Base-by-base conservation (phyloP, 2,113 vertebrate species). In the Nycticebus coucang region DNA sequence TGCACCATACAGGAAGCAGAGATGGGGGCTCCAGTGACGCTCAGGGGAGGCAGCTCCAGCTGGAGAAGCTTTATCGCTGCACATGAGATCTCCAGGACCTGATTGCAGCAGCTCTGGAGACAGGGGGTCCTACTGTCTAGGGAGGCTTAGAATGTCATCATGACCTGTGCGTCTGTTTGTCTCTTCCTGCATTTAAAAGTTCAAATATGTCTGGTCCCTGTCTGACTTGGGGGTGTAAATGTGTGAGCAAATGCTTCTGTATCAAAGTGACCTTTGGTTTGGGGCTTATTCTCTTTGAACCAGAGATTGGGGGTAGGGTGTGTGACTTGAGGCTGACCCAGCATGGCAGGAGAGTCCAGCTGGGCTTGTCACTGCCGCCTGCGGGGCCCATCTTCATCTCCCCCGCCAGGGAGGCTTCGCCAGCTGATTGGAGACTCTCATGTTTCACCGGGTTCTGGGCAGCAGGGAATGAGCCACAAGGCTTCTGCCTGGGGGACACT, bases 401-500 rank as follows among this genome's bases (percentile, higher is more conserved):
- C 57, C 24, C 45, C 50, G 33, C 53, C 66, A 10, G 7, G 22
- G 37, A 72, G 75, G 75, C 21, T 21, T 84, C 7, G 0, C 1
- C 0, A 4, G 68, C 21, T 19, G 4, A n/a, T 59, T 17, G 5
- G 50, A 1, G 3, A 28, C 30, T 53, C 35, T 57, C 35, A 24
- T 1, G 33, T 35, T 14, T 66, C 1, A 0, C 64, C 3, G 17
- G 60, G 2, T 35, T 28, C 60, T 9, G n/a, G 55, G 37, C 81
- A 24, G 3, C 8, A 18, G 57, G 80, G 3, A 15, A 8, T 0
- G 4, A 41, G 79, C 72, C 1, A 24, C 69, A 60, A 2, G 28
- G 3, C 0, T 0, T 45, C 22, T 14, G 10, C 2, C 1, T 18
- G 17, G 30, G 50, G 37, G n/a, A 15, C 3, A 1, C 10, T 3